Evolutionary conservation across 2,797 vertebrate genomes (phyloP), one percentile per base, ranked within the genome.

Genomic region (Aplochiton taeniatus): DNA sequence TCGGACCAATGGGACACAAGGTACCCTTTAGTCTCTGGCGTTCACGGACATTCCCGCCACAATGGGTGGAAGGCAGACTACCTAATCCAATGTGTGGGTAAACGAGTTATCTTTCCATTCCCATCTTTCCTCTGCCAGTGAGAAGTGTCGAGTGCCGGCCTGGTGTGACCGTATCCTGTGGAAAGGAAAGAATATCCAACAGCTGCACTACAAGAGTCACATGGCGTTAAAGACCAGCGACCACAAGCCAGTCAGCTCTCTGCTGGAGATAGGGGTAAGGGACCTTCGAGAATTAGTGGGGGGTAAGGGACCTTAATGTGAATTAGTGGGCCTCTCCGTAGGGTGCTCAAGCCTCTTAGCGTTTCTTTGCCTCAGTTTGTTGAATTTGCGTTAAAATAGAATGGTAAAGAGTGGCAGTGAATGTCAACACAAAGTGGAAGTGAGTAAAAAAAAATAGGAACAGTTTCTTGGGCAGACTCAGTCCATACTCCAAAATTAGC

Each of bases 81-180:
- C 13, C 12, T 31, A 12, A 9, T 56, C 9, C 13, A 14, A 42
- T 42, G n/a, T 56, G 54, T 6, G 0, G 13, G 4, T 55, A 13
- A 5, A 55, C 51, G 6, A 17, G 17, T 13, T 54, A 41, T 66
- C 13, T 58, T 11, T 54, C 6, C 54, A 14, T 47, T 63, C 45
- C 53, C 8, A 44, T 16, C 64, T 18, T 65, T 9, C 43, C 11
- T 11, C 42, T 70, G 76, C 47, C 16, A 99, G 98, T 84, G 98
- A 99, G 85, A 99, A 99, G 77, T 98, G 96, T 52, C 94, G 97
- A 0, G 91, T 92, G 3, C 97, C 97, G 14, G 97, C 98, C 0
- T 99, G 98, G 98, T 98, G 98, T 50, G 98, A 99, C 73, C 95
- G 98, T 8, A 91, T 99, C 61, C 93, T 99, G 65, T 99, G 95